Conservation (phyloP, 1,140 invertebrate genomes). For the Diploscapter pachys region DNA sequence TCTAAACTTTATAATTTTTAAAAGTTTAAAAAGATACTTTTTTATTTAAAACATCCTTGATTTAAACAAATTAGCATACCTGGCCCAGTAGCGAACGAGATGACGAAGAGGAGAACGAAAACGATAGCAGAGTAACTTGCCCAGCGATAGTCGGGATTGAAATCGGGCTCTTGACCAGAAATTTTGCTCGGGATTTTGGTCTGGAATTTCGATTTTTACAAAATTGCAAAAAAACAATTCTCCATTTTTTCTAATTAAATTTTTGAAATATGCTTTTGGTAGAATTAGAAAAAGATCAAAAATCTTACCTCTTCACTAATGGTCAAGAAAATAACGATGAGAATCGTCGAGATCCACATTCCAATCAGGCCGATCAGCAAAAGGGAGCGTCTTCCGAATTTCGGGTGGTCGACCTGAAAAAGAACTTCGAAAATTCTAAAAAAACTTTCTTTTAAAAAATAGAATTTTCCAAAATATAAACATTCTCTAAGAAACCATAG, state of each 20-base stretch:
- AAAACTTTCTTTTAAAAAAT: conserved; percentile 12
- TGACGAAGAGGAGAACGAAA: conserved; percentile 59
- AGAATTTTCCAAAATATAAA: not conserved
- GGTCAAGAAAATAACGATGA: conserved; percentile 47
- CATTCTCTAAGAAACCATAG: no score
- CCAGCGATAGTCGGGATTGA: conserved; percentile 34
- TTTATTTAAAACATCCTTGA: no score
- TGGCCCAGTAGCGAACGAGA: conserved; percentile 60
- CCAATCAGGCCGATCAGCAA: conserved; percentile 60
- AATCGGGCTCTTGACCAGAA: not conserved
- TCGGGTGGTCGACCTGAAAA: conserved; percentile 40
- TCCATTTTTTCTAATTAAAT: no score
- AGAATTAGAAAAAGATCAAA: no score
- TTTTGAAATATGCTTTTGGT: no score
- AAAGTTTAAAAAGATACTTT: no score
- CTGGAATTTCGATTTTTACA: no score
- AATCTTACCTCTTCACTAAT: not conserved
- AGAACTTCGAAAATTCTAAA: not conserved
- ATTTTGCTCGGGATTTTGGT: no score
- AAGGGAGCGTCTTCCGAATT: conserved; percentile 62
- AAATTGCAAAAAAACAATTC: no score
- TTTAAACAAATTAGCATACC: conserved; percentile 29
- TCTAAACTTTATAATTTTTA: no score
- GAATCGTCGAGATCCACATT: conserved; percentile 52
- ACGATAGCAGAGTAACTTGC: conserved; percentile 51